Evolutionary conservation across 2,888 invertebrate genomes (phyloP).

Genomic region (Phyllotreta striolata): DNA sequence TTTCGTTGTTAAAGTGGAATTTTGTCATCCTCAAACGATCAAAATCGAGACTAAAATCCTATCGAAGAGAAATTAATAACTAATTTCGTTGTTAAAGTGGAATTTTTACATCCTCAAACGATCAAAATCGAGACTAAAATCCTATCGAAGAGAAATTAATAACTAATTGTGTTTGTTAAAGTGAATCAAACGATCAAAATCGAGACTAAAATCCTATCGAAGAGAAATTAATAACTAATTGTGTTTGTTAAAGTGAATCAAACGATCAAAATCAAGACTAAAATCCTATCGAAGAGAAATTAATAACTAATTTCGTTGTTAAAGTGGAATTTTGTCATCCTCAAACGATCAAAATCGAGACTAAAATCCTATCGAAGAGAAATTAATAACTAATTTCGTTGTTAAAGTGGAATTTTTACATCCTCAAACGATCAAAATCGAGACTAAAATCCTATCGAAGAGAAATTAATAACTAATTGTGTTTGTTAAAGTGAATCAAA

Average conservation of each 20-base stretch:
- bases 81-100: slow-evolving; percentile 47
- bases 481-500: slow-evolving; percentile 55
- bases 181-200: slow-evolving; percentile 62
- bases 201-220: slow-evolving; percentile 49
- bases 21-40: slow-evolving; percentile 71
- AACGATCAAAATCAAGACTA: slow-evolving; percentile 63
- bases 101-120: slow-evolving; percentile 69
- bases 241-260: slow-evolving; percentile 54
- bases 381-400: background rate
- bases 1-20: slow-evolving; percentile 50
- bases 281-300: no score
- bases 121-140: slow-evolving; percentile 63
- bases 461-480: no score
- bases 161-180: slow-evolving; percentile 40
- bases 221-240: no score
- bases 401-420: slow-evolving; percentile 64
- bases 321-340: slow-evolving; percentile 68
- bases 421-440: slow-evolving; percentile 67
- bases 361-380: no score
- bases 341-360: slow-evolving; percentile 63
- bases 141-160: no score
- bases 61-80: no score
- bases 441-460: slow-evolving; percentile 40
- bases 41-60: slow-evolving; percentile 58
- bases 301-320: slow-evolving; percentile 31